These are phyloP conservation scores for Sorex maritimensis DNA, from an alignment of 2,797 vertebrate genomes.

Conservation along the genomic window DNA sequence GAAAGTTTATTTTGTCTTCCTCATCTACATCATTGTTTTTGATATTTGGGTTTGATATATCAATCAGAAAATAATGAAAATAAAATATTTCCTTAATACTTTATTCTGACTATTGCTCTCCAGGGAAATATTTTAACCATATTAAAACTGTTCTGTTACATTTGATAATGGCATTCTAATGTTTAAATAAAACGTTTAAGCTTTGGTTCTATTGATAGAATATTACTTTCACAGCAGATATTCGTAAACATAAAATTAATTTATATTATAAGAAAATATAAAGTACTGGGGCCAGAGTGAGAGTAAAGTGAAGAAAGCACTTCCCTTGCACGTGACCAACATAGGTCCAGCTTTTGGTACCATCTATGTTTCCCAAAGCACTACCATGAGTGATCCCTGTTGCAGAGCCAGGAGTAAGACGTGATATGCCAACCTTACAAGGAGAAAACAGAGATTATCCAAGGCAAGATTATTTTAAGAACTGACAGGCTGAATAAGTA, in stretches of 20 bases:
- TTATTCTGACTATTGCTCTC: constrained; percentile 69
- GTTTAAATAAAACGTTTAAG: constrained; percentile 35
- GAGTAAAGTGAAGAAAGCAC: no score
- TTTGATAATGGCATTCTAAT: constrained; percentile 78
- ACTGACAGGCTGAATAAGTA: not conserved
- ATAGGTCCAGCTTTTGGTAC: no score
- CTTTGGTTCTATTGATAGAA: constrained; percentile 66
- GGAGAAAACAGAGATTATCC: not conserved
- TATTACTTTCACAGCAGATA: constrained; percentile 32
- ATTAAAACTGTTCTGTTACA: constrained; percentile 55
- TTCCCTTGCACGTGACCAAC: no score
- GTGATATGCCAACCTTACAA: no score
- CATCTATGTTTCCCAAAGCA: no score
- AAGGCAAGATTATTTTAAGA: not conserved
- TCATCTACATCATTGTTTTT: constrained; percentile 32
- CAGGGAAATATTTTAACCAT: constrained; percentile 55
- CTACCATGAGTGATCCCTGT: no score
- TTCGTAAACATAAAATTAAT: constrained; percentile 20
- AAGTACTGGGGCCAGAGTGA: not conserved
- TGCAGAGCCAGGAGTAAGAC: no score
- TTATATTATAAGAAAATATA: not conserved
- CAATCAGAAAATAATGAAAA: constrained; percentile 59
- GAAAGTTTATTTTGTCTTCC: constrained; percentile 56
- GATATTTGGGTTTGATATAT: constrained; percentile 61
- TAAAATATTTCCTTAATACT: constrained; percentile 56